phyloP scores from a whole-genome alignment of 2,113 vertebrate genomes.

The Rhinoderma darwinii region DNA sequence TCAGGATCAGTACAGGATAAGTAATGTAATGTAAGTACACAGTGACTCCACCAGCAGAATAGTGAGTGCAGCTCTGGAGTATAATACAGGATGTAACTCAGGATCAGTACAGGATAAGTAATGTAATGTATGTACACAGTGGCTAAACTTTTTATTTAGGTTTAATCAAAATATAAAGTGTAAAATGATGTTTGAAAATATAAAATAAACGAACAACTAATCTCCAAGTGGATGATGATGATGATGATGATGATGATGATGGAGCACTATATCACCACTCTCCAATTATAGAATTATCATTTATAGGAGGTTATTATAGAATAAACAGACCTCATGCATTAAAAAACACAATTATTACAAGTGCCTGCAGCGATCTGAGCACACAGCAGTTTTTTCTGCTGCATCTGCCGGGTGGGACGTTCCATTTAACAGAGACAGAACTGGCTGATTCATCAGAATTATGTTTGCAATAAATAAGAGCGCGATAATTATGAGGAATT shows the following conservation, averaged over 20 bases:
- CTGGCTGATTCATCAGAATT: not conserved
- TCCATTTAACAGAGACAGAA: not conserved
- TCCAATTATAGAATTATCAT: not conserved
- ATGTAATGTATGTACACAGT: no score
- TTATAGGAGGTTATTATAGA: not conserved
- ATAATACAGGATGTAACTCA: no score
- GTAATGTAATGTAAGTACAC: no score
- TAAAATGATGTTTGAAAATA: no score
- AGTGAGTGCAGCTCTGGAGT: no score
- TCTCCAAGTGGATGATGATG: no score
- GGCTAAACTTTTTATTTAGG: no score
- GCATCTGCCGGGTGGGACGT: not conserved
- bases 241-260: not conserved
- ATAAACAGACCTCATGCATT: not conserved
- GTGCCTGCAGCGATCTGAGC: not conserved
- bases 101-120: no score
- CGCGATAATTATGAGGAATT: not conserved
- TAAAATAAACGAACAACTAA: no score
- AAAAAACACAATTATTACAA: not conserved
- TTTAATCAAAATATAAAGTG: no score
- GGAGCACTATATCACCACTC: not conserved
- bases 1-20: no score
- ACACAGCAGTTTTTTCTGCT: not conserved
- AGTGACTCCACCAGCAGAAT: no score
- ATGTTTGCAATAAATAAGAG: not conserved